Conservation (phyloP, 1,140 invertebrate genomes). For the Bicyclus anynana region DNA sequence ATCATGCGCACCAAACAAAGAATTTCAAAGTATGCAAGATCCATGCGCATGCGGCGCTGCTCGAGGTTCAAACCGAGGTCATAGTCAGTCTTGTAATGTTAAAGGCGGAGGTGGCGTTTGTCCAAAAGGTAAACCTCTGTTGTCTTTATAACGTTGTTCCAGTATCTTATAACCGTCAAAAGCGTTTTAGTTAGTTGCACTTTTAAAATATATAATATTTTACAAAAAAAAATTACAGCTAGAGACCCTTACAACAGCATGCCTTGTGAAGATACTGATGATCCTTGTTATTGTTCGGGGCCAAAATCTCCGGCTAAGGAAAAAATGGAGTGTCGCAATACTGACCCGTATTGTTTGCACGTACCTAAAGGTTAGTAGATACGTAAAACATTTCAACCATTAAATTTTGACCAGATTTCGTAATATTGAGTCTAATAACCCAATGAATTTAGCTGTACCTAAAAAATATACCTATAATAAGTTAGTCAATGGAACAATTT, state of each 20-base stretch:
- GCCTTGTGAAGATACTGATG: constrained; percentile 61
- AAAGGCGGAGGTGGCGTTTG: constrained; percentile 34
- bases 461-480: background rate
- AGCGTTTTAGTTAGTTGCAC: too few species aligned
- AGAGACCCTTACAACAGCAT: constrained; percentile 56
- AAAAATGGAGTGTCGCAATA: constrained; percentile 59
- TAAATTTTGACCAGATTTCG: background rate
- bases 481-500: constrained; percentile 42
- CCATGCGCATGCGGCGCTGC: constrained; percentile 59
- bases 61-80: constrained; percentile 13
- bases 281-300: constrained; percentile 63
- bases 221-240: too few species aligned
- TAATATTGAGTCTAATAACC: background rate
- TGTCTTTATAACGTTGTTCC: too few species aligned
- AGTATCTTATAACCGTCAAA: too few species aligned
- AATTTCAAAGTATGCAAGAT: constrained; percentile 47
- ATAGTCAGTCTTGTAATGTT: constrained; percentile 24
- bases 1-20: constrained; percentile 50
- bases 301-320: constrained; percentile 43
- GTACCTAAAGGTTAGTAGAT: constrained; percentile 61
- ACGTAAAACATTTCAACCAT: background rate
- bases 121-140: constrained; percentile 37
- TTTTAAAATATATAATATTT: too few species aligned
- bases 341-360: constrained; percentile 64
- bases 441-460: too few species aligned